A percentile compares a stretch with the other conserved stretches of the same genome.
Evolutionary conservation across 2,113 vertebrate genomes (phyloP).

Genomic region (Engystomops pustulosus): DNA sequence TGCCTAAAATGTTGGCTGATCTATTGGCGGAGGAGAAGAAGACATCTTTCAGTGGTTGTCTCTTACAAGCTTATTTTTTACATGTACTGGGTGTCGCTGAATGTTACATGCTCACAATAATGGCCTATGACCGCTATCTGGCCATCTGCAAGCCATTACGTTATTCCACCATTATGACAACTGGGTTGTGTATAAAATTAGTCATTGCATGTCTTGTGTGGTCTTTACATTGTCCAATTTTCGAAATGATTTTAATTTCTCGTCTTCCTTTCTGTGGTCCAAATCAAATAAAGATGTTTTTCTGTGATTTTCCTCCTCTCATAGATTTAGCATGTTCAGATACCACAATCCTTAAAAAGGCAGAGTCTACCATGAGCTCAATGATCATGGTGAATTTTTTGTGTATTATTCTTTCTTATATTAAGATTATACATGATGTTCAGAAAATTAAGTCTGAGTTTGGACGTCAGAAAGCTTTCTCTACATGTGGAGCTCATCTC

Average conservation of each 20-base stretch:
- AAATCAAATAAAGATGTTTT: constrained; percentile 11
- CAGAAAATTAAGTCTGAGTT: neutral
- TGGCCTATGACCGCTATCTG: constrained; percentile 46
- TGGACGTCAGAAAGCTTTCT: constrained; percentile 2
- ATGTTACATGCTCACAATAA: constrained; percentile 12
- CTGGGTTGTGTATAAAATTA: neutral
- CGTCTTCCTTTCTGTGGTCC: constrained; percentile 42
- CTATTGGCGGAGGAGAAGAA: constrained; percentile 9
- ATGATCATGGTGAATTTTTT: neutral
- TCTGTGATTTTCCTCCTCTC: constrained; percentile 43
- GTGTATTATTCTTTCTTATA: neutral
- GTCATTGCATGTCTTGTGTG: neutral
- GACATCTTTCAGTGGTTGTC: constrained; percentile 7
- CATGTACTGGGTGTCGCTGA: constrained; percentile 7
- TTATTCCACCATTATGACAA: constrained; percentile 34
- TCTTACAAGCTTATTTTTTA: constrained; percentile 29
- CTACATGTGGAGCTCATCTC: neutral
- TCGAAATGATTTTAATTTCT: neutral
- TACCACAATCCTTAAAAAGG: neutral
- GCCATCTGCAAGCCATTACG: constrained; percentile 21
- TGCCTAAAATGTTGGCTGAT: constrained; percentile 9
- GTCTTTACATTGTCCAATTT: constrained; percentile 3
- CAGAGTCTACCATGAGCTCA: constrained; percentile 12
- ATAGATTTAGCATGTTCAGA: constrained; percentile 42
- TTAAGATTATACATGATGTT: neutral